A percentile compares a stretch with the other conserved stretches of the same genome.
Evolutionary conservation across 2,113 vertebrate genomes (phyloP).

Genomic region (Dascyllus trimaculatus): DNA sequence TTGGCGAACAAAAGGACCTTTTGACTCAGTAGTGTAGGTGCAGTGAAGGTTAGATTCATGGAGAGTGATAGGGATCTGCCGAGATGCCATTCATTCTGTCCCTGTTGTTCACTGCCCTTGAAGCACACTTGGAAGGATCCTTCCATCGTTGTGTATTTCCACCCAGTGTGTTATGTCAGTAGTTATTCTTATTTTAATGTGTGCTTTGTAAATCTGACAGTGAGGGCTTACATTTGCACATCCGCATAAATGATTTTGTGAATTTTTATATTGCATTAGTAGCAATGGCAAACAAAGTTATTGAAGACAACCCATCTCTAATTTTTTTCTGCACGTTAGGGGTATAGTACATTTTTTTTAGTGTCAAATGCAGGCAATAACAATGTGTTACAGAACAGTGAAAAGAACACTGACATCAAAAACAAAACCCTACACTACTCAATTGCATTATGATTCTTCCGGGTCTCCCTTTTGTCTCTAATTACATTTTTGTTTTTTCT

Average conservation of each 20-base stretch:
- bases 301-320: neutral
- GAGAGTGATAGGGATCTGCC: conserved; percentile 59
- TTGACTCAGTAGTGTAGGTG: conserved; percentile 62
- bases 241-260: neutral
- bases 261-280: neutral
- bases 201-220: neutral
- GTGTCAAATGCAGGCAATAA: neutral
- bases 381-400: neutral
- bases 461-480: conserved; percentile 12
- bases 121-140: conserved; percentile 32
- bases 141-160: conserved; percentile 6
- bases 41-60: conserved; percentile 66
- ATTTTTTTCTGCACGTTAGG: neutral
- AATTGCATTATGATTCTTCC: conserved; percentile 18
- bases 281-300: neutral
- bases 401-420: conserved; percentile 17
- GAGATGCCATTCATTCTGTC: conserved; percentile 54
- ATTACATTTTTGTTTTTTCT: conserved; percentile 23
- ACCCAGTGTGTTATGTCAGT: neutral
- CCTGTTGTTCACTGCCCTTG: conserved; percentile 50
- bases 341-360: neutral
- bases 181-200: conserved; percentile 9
- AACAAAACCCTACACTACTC: neutral
- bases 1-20: conserved; percentile 68
- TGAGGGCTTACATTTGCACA: conserved; percentile 7